Evolutionary conservation across 2,113 vertebrate species (phyloP), one percentile per base, ranked within the genome.

Genomic region (Syngnathus typhle): DNA sequence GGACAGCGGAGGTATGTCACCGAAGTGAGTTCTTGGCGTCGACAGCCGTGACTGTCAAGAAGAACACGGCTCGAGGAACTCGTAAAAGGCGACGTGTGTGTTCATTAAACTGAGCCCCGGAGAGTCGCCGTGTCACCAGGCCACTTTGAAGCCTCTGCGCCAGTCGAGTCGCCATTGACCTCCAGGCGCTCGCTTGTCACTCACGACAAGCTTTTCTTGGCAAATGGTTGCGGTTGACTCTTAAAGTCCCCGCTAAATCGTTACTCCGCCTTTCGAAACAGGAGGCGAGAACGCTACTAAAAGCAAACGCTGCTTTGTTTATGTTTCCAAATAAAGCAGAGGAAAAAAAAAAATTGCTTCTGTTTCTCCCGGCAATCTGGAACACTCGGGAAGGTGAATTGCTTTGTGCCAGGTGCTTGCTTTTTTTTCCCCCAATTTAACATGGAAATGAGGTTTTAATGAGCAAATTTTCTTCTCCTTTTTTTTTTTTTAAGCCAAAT

Each of bases 31-130:
- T 13, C 11, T 43, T 44, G 12, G 39, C 7, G 11, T 44, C 12
- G 41, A 62, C 56, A 78, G 74, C 13, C 19, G 21, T 46, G 64
- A 52, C 71, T 76, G 75, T 80, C 69, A 73, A 63, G 71, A 81
- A 69, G 43, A 79, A 76, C 80, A 77, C 55, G 74, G 74, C 75
- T 68, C 73, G 60, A 74, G 63, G 69, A 72, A 68, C 74, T 78
- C 60, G 65, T 68, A 73, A 69, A 81, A 86, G 73, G 81, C 75
- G 72, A 85, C 79, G 78, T 80, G 74, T 60, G 65, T 80, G 86
- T 86, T 86, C 71, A 88, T 82, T 84, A 73, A 67, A 69, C 47
- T 65, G 71, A 68, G 71, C 76, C 72, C 46, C 21, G 76, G 80
- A 75, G 61, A 67, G 64, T 47, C 67, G 60, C 66, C 16, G 39